phyloP scores from a whole-genome alignment of 1,140 invertebrate species.

The Tachypleus tridentatus region DNA sequence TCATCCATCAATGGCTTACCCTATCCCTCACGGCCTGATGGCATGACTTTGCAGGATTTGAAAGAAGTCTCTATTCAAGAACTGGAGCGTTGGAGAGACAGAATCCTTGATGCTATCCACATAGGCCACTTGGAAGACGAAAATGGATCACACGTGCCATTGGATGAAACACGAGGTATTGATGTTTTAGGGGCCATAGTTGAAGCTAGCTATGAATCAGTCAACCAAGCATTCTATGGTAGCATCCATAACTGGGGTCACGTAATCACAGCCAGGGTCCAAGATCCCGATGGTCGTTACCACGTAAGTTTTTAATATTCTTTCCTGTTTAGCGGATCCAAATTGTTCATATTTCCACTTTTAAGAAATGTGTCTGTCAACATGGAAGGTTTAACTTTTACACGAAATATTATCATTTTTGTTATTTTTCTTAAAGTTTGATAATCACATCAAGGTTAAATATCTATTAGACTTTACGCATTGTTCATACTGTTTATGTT shows the following conservation, averaged over 20 bases:
- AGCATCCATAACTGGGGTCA: conserved; percentile 49
- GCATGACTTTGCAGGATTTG: conserved; percentile 38
- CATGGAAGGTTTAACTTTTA: too few species aligned
- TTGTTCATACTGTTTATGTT: too few species aligned
- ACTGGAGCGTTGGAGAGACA: conserved; percentile 46
- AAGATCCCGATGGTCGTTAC: conserved; percentile 18
- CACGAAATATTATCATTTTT: too few species aligned
- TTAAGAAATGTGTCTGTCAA: too few species aligned
- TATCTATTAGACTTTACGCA: too few species aligned
- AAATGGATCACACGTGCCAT: conserved; percentile 20
- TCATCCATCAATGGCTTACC: conserved; percentile 48
- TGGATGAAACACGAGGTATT: conserved; percentile 49
- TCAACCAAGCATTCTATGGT: conserved; percentile 55
- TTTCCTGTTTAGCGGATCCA: too few species aligned
- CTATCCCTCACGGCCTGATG: conserved; percentile 43
- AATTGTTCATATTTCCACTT: too few species aligned
- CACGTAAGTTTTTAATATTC: conserved; percentile 4
- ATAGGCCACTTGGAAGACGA: conserved; percentile 44
- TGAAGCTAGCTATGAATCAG: conserved; percentile 53
- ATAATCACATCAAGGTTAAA: too few species aligned
- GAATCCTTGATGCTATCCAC: conserved; percentile 59
- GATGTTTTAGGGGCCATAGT: conserved; percentile 67
- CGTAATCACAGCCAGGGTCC: conserved; percentile 25
- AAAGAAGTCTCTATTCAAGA: conserved; percentile 9
- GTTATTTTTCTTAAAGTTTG: too few species aligned